A percentile compares a stretch with the other conserved stretches of the same genome.
Evolutionary conservation across 2,797 vertebrate genomes (phyloP).

Genomic region (Argentina silus): DNA sequence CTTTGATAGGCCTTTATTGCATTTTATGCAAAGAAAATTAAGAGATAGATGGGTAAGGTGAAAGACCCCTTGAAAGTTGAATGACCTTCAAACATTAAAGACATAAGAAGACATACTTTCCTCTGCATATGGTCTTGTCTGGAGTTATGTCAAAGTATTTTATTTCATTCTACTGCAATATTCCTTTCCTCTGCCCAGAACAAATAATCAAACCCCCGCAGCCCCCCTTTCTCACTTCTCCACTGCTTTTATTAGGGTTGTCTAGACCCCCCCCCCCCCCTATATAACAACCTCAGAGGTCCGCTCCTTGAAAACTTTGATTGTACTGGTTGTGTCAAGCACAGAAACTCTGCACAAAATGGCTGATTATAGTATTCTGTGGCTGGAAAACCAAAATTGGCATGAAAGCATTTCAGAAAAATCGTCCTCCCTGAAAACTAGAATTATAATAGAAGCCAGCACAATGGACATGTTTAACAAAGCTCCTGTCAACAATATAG

Average conservation of each 20-base stretch:
- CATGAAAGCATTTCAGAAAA: conserved; percentile 54
- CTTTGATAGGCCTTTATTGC: neutral
- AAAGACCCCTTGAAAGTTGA: too few species aligned
- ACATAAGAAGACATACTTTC: too few species aligned
- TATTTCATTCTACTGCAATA: conserved; percentile 54
- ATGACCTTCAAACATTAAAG: too few species aligned
- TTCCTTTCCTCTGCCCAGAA: conserved; percentile 50
- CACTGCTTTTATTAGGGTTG: conserved; percentile 52
- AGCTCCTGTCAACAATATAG: conserved; percentile 39
- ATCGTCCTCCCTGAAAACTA: conserved; percentile 40
- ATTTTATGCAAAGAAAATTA: neutral
- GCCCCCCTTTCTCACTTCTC: conserved; percentile 45
- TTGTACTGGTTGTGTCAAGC: conserved; percentile 55
- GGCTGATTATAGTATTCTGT: conserved; percentile 55
- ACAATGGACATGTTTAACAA: conserved; percentile 38
- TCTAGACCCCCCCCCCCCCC: conserved; percentile 44
- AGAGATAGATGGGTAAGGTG: too few species aligned
- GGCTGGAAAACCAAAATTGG: conserved; percentile 44
- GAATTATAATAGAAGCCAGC: conserved; percentile 45
- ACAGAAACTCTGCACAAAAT: conserved; percentile 37
- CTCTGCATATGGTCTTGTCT: conserved; percentile 19
- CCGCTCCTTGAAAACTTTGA: conserved; percentile 53
- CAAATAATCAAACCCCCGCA: conserved; percentile 67
- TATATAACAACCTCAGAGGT: conserved; percentile 46
- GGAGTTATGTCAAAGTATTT: conserved; percentile 43